Percentiles rank a stretch among this genome's conserved stretches.
These are phyloP conservation scores for Rhinoptilus africanus DNA, from an alignment of 2,113 vertebrate genomes.

Conservation along the genomic window DNA sequence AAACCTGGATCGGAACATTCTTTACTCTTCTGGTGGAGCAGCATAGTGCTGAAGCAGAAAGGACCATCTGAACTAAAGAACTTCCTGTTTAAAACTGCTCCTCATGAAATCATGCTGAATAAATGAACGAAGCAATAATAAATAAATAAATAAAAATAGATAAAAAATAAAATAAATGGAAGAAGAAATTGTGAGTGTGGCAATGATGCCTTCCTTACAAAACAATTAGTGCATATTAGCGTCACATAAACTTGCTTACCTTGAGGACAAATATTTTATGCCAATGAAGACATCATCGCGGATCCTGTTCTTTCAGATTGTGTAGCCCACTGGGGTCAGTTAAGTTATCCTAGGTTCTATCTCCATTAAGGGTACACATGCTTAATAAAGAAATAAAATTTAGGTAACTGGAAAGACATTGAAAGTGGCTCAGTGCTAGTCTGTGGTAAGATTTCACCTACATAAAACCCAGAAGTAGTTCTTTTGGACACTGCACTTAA, in stretches of 20 bases:
- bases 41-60: background rate
- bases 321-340: background rate
- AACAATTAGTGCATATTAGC: background rate
- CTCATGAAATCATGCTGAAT: background rate
- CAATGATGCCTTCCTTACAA: background rate
- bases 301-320: background rate
- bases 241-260: background rate
- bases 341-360: background rate
- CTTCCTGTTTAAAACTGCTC: background rate
- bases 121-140: too few species aligned
- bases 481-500: background rate
- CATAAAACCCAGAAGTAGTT: background rate
- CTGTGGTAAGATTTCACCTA: background rate
- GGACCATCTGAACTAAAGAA: background rate
- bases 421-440: background rate
- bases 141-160: too few species aligned
- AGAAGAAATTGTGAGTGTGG: background rate
- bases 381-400: background rate
- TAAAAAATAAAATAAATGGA: background rate
- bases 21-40: background rate
- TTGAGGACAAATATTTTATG: background rate
- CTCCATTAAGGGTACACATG: background rate
- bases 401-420: background rate
- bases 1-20: background rate
- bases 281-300: background rate